phyloP scores from a whole-genome alignment of 2,888 invertebrate genomes.

The Pollenia amentaria region DNA sequence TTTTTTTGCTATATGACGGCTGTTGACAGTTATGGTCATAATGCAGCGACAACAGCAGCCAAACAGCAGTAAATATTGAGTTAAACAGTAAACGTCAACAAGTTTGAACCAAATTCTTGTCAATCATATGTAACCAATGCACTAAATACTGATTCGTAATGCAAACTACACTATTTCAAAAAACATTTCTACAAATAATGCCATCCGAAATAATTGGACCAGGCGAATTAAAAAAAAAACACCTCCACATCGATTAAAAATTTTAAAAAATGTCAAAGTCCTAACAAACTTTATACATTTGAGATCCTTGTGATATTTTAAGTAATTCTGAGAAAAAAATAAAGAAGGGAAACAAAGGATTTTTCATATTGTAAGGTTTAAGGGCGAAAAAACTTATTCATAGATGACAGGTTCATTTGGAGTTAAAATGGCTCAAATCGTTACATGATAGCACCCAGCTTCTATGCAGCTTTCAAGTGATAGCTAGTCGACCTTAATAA shows the following conservation, averaged over 20 bases:
- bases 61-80: slow-evolving; percentile 59
- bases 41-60: slow-evolving; percentile 57
- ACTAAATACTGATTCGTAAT: slow-evolving; percentile 32
- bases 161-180: slow-evolving; percentile 54
- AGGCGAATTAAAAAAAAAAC: neutral
- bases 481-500: no score
- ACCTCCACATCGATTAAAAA: neutral
- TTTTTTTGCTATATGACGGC: slow-evolving; percentile 43
- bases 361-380: no score
- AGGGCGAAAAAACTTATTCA: no score
- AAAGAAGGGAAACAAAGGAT: no score
- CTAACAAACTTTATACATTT: no score
- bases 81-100: slow-evolving; percentile 76
- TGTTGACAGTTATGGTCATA: slow-evolving; percentile 71
- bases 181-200: slow-evolving; percentile 13
- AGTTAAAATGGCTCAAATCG: no score
- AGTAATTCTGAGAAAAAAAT: no score
- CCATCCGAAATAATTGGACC: neutral
- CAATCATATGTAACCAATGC: slow-evolving; percentile 66
- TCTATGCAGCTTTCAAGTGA: no score
- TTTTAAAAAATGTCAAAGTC: neutral
- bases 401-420: no score
- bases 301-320: no score
- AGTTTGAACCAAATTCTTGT: slow-evolving; percentile 81
- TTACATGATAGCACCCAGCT: no score